Base-by-base conservation (phyloP, 35 echinoderm and acorn worm species). In the Apostichopus parvimensis region DNA sequence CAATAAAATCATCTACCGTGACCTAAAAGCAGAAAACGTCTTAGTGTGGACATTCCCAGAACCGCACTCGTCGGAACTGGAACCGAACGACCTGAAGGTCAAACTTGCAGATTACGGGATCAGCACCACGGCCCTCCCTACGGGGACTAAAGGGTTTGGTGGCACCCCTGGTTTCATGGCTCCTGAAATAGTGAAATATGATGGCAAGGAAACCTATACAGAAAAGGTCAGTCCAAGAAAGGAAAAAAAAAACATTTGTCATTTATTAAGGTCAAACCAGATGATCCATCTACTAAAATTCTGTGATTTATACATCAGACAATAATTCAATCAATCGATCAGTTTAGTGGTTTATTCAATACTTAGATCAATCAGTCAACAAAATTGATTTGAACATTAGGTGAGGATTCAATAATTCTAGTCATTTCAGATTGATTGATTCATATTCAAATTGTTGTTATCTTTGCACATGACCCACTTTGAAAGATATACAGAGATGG, bases 121-220 rank as follows among this genome's bases (percentile, higher is more conserved):
- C 82, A 99, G 97, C 77, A 89, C 93, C 60, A 91, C 95, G 9
- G 95, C 97, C 13, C 81, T 99, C 56, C 97, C 97, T 2, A 93
- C 97, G 6, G 97, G 97, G 34, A 99, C 97, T 28, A 99, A 94
- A 76, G 95, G 97, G 18, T 99, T 94, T 54, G 95, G 97, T 5
- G 95, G 97, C 10, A 99, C 97, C 5, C 94, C 95, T n/a, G 97
- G 97, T 1, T 99, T 91, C 89, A 99, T 99, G 97, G 97, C 97
- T 11, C 97, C 97, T 1, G 97, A 99, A 82, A 99, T 99, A 90
- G 95, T 99, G 9, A 93, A 96, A 77, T 99, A 96, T 57, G 95
- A 99, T 90, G 95, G 97, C 3, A 95, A 99, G 78, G 97, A 96
- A 80, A 99, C 95, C 6, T 99, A 99, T 80, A 99, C 95, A 20